Evolutionary conservation across 2,797 vertebrate genomes (phyloP).

Genomic region (Miichthys miiuy): DNA sequence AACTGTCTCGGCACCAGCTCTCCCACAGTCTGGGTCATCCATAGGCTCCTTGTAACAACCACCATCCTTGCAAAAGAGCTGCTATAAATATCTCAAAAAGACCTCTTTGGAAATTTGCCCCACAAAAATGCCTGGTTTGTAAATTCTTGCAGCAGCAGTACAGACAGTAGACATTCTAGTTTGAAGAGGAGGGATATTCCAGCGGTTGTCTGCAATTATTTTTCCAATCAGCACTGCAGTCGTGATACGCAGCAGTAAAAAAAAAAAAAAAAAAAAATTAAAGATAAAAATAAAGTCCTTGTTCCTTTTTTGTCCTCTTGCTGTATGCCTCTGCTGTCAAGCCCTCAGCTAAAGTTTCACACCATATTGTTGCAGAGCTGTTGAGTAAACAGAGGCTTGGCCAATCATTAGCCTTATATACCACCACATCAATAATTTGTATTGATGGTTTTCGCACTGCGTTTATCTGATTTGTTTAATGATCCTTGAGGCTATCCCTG

Average conservation of each 20-base stretch:
- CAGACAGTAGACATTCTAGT: slow-evolving; percentile 71
- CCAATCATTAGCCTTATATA: slow-evolving; percentile 85
- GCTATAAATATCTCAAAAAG: slow-evolving; percentile 69
- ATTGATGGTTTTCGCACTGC: slow-evolving; percentile 85
- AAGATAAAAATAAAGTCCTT: slow-evolving; percentile 27
- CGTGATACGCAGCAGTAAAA: slow-evolving; percentile 40
- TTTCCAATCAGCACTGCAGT: slow-evolving; percentile 21
- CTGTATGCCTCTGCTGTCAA: slow-evolving; percentile 35
- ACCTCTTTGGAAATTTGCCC: slow-evolving; percentile 34
- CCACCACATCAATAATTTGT: slow-evolving; percentile 85
- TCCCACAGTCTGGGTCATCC: slow-evolving; percentile 73
- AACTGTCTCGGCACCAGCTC: slow-evolving; percentile 76
- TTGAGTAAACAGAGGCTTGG: slow-evolving; percentile 73
- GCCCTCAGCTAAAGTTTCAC: slow-evolving; percentile 70
- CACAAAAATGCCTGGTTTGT: slow-evolving; percentile 47
- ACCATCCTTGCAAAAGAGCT: slow-evolving; percentile 72
- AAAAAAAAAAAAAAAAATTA: slow-evolving; percentile 18
- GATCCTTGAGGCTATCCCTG: slow-evolving; percentile 81
- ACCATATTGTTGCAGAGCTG: slow-evolving; percentile 66
- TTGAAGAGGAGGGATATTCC: slow-evolving; percentile 47
- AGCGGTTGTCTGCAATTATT: slow-evolving; percentile 36
- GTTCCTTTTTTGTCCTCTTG: slow-evolving; percentile 27
- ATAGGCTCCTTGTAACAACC: slow-evolving; percentile 66
- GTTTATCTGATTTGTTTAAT: slow-evolving; percentile 88
- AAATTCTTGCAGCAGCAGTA: slow-evolving; percentile 55